Percentiles rank a stretch among this genome's conserved stretches.
phyloP scores from a whole-genome alignment of 2,797 vertebrate species.

The Melanotaenia boesemani region DNA sequence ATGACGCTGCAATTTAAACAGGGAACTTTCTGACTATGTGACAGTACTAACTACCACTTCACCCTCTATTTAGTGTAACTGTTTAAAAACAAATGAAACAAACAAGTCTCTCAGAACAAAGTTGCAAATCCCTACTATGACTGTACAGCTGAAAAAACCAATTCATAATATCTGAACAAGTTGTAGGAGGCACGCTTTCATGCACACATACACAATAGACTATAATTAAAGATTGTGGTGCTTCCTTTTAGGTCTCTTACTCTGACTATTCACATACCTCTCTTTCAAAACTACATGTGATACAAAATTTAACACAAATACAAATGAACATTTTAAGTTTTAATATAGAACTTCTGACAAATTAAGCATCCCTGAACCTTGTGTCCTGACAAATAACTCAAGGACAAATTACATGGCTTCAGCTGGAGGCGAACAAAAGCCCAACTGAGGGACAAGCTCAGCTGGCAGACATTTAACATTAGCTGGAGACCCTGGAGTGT shows the following conservation, averaged over 20 bases:
- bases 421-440: conserved; percentile 77
- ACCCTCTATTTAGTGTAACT: neutral
- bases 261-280: neutral
- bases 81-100: neutral
- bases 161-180: neutral
- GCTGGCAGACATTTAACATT: conserved; percentile 77
- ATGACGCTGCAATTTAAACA: neutral
- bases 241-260: neutral
- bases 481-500: conserved; percentile 55
- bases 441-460: conserved; percentile 75
- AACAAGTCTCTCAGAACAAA: neutral
- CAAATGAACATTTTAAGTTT: conserved; percentile 9
- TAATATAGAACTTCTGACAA: conserved; percentile 22
- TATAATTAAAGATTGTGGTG: neutral
- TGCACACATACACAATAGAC: neutral
- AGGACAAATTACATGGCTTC: conserved; percentile 73
- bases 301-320: neutral
- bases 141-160: neutral
- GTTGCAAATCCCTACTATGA: neutral
- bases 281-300: neutral
- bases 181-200: neutral
- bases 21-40: neutral
- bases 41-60: neutral
- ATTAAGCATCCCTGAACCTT: conserved; percentile 46
- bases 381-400: conserved; percentile 62